Conservation (phyloP, 2,888 invertebrate species). For the Volucella inanis region DNA sequence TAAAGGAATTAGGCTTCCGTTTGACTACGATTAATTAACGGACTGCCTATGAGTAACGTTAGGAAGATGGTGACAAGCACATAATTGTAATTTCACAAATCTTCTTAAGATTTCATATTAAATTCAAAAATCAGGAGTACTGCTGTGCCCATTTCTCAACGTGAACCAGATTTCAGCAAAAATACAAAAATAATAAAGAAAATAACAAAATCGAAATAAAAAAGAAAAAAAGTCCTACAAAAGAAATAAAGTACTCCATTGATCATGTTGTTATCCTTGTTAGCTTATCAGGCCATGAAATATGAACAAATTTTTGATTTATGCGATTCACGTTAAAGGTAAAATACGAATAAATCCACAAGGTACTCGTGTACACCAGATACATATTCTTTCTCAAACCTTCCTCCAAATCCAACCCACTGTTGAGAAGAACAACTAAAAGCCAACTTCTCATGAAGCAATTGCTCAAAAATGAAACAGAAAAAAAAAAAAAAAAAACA, state of each 20-base stretch:
- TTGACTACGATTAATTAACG: no score
- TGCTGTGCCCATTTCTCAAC: no score
- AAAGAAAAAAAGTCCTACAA: constrained; percentile 34
- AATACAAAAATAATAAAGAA: no score
- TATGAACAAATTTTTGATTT: constrained; percentile 74
- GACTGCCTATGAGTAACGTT: no score
- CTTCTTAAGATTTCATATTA: no score
- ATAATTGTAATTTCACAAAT: no score
- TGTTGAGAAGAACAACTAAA: constrained; percentile 4
- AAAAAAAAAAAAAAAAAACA: constrained; percentile 23
- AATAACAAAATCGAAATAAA: constrained; percentile 21
- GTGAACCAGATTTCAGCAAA: no score
- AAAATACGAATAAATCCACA: constrained; percentile 31
- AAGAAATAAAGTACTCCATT: constrained; percentile 58
- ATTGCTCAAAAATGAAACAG: constrained; percentile 50
- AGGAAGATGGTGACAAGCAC: no score
- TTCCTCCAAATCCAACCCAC: background rate
- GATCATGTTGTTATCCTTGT: constrained; percentile 75
- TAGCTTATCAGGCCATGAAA: constrained; percentile 74
- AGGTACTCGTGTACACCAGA: constrained; percentile 7
- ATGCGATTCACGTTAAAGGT: constrained; percentile 51
- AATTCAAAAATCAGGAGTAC: no score
- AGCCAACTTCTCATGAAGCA: constrained; percentile 56
- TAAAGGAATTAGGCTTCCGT: no score
- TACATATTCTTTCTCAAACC: background rate